Evolutionary conservation across 2,888 invertebrate genomes (phyloP), one percentile per base, ranked within the genome.

Genomic region (Eumerus sabulonum): DNA sequence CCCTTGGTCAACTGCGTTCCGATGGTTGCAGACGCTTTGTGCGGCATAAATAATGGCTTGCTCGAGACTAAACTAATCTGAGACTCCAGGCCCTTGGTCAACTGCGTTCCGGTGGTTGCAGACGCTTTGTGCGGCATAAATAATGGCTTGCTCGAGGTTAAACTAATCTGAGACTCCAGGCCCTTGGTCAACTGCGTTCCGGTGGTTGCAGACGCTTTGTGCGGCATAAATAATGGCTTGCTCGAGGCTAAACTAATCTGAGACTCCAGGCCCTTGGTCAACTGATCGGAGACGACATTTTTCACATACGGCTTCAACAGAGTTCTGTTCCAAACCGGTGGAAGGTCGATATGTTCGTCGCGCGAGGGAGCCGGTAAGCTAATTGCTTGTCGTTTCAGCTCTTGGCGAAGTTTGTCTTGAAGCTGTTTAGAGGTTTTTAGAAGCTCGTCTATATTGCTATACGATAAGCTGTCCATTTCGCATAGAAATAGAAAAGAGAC

Each of bases 361-460:
- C 27, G 5, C 12, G 9, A 7, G 27, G 27, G 5, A 48, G 11
- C 1, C 9, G 35, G 5, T 0, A 17, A 18, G 13, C 3, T 12
- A 0, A 9, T 9, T 1, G 11, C 3, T 13, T 66, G 50, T 1
- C 19, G 54, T 1, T 13, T 48, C 0, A 77, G 16, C 12, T 72
- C 67, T 9, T 63, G 36, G 1, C 72, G 66, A 12, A 72, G 44
- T 47, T 62, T 67, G n/a, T 57, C 67, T 47, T 77, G 76, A 1
- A 77, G 12, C 1, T 67, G n/a, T 13, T 77, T 77, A 3, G 76
- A 72, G 7, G 18, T 47, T 44, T 53, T 72, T 12, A 77, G 3
- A 1, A 77, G 38, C 1, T 67, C 45, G 13, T 67, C 60, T 1
- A 72, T 72, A 9, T 51, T 14, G 1, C 13, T n/a, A 50, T 11